phyloP scores from a whole-genome alignment of 1,140 invertebrate genomes.

The Sarcophaga bullata region DNA sequence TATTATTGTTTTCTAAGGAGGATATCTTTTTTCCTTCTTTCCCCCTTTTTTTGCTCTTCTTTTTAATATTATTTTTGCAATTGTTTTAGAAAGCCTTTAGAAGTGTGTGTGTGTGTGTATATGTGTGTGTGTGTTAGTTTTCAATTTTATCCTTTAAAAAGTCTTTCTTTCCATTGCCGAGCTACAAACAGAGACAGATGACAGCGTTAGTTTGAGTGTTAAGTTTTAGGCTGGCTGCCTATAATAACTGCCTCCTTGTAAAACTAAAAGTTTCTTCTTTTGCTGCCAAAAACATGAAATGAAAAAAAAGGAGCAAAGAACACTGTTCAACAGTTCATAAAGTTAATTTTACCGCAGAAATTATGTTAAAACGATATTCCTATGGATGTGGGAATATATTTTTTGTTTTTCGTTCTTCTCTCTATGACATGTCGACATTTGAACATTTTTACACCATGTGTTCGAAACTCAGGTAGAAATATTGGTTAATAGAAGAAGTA shows the following conservation, averaged over 20 bases:
- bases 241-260: neutral
- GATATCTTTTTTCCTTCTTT: neutral
- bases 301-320: neutral
- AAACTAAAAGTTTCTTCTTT: too few species aligned
- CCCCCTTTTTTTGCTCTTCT: neutral
- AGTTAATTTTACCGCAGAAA: slow-evolving; percentile 65
- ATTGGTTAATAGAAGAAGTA: too few species aligned
- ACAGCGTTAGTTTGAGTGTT: neutral
- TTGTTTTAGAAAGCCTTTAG: neutral
- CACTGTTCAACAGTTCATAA: slow-evolving; percentile 63
- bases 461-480: neutral
- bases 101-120: neutral
- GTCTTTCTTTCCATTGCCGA: neutral
- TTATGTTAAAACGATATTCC: slow-evolving; percentile 64
- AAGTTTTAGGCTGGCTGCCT: neutral
- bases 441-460: neutral
- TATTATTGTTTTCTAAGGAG: slow-evolving; percentile 33
- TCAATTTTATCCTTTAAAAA: neutral
- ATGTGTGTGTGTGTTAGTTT: neutral
- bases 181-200: neutral
- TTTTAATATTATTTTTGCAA: neutral
- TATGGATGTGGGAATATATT: neutral
- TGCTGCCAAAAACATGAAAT: too few species aligned
- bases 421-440: slow-evolving; percentile 11
- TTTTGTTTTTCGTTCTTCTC: neutral